Base-by-base conservation (phyloP, 1,140 invertebrate species). In the Ectropis grisescens region DNA sequence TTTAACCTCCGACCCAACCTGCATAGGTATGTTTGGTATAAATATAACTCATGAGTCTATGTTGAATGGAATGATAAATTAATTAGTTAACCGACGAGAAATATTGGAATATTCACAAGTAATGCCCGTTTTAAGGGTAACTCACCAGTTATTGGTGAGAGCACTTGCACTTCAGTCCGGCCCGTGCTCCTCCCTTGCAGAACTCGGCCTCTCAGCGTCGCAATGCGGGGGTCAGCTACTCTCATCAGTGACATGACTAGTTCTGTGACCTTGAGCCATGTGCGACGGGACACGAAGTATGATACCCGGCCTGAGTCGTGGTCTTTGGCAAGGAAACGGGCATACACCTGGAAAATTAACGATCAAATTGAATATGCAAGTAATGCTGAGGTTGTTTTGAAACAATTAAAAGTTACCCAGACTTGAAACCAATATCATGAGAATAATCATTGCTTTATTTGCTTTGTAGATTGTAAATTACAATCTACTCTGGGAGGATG, bases 301-400 rank as follows among this genome's bases (percentile, higher is more conserved):
- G 91, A 94, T 4, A 93, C 91, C 26, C 95, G 87, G 0, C 95
- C 95, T 0, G 94, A 95, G 64, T 96, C 93, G 67, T 97, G 93
- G 72, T 96, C 94, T 10, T 90, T 90, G 1, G 94, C 94, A 15
- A 95, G 83, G 68, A 98, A 98, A 41, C 91, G 87, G 1, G 95
- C 93, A 60, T 94, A 96, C 1, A 92, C 79, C 78, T 83, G 40
- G 0, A 36, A 34, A 30, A 36, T 6, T n/a, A n/a, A n/a, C n/a
- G n/a, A n/a, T n/a, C n/a, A n/a, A n/a, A n/a, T n/a, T n/a, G 9
- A 13, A 26, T n/a, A n/a, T n/a, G n/a, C n/a, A n/a, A n/a, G n/a
- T n/a, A n/a, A n/a, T n/a, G n/a, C n/a, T n/a, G n/a, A n/a, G n/a
- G n/a, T n/a, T n/a, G n/a, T n/a, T n/a, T n/a, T n/a, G n/a, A n/a